A percentile compares a stretch with the other conserved stretches of the same genome.
These are phyloP conservation scores for Colaptes auratus DNA, from an alignment of 2,113 vertebrate species.

Conservation along the genomic window DNA sequence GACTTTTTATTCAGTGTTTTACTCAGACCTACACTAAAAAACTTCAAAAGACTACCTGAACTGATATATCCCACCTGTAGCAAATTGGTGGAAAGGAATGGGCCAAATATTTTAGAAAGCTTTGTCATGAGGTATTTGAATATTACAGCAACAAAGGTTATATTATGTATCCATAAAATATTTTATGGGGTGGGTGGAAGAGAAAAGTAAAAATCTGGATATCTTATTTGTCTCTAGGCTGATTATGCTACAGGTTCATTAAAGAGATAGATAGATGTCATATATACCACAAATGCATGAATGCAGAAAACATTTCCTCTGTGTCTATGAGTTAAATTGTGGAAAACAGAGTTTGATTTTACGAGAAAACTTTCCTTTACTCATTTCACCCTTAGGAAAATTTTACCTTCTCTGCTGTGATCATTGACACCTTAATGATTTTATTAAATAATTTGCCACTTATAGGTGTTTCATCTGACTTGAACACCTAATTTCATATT, in stretches of 20 bases:
- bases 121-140: neutral
- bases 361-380: slow-evolving; percentile 3
- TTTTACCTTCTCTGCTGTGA: neutral
- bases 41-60: neutral
- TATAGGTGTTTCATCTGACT: neutral
- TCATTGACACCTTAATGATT: neutral
- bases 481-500: neutral
- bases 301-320: slow-evolving; percentile 11
- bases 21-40: neutral
- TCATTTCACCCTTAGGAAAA: slow-evolving; percentile 10
- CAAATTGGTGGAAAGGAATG: neutral
- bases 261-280: slow-evolving; percentile 29
- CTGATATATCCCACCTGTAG: neutral
- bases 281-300: neutral
- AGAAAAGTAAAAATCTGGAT: neutral
- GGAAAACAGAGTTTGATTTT: neutral
- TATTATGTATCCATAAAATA: neutral
- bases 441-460: slow-evolving; percentile 9
- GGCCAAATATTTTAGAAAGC: neutral
- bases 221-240: neutral
- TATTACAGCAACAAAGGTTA: neutral
- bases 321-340: neutral
- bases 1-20: neutral
- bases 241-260: neutral
- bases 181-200: neutral